Evolutionary conservation across 2,113 vertebrate species (phyloP), one percentile per base, ranked within the genome.

Genomic region (Echinops telfairi): DNA sequence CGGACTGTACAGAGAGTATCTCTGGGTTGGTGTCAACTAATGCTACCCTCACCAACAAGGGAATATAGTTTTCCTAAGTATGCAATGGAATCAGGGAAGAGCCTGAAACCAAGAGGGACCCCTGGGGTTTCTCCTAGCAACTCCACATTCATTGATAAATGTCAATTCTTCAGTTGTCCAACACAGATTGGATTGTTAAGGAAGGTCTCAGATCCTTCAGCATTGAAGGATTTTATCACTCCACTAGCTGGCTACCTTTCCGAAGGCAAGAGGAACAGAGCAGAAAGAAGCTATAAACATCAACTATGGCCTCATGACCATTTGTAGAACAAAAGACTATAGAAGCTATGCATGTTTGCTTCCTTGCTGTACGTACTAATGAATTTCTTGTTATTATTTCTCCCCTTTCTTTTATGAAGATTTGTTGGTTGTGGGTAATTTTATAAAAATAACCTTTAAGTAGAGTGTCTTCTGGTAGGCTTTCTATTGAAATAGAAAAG

Each of bases 401-500:
- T 43, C 27, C 6, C 6, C 90, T 81, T 84, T 17, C 47, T 83
- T 78, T 85, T 85, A 60, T 19, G 29, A 75, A 73, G 7, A 47
- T 64, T 89, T 62, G 77, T 66, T 71, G n/a, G 3, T 53, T 33
- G 23, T 73, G 31, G 62, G 66, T 78, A 73, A 78, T 92, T 73
- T 83, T 86, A 78, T 83, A 77, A 84, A 53, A 23, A 29, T 25
- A 53, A 19, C 57, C 70, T 85, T 80, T 88, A 84, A 31, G 38
- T 43, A 47, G 58, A 87, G 75, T 83, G 29, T 73, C 27, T 83
- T 82, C 53, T 25, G 10, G 12, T 85, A 20, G 33, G 10, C 68
- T 25, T 77, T 22, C 73, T 62, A 36, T 82, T 84, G 71, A 95
- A 89, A 82, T 22, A 93, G 60, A 82, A 83, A 33, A 77, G 19